Percentiles rank a stretch among this genome's conserved stretches.
Conservation (phyloP, 2,888 invertebrate species). For the Drosophila mettleri region DNA sequence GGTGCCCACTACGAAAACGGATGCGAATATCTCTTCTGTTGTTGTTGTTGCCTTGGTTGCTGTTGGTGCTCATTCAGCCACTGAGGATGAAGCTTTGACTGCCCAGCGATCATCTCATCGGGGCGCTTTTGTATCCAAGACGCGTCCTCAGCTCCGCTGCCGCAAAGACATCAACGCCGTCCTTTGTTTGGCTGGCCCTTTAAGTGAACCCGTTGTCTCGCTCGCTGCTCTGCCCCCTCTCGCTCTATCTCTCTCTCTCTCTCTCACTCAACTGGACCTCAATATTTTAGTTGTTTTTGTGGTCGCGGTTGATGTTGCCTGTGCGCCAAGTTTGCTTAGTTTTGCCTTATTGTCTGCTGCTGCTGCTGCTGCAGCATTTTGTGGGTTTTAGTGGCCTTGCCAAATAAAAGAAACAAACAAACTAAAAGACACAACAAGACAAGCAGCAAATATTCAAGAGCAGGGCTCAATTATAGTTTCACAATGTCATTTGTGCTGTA, state of each 20-base stretch:
- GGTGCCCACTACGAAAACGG: slow-evolving; percentile 70
- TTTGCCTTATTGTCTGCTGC: slow-evolving; percentile 63
- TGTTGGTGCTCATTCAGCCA: slow-evolving; percentile 43
- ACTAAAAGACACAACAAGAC: slow-evolving; percentile 1
- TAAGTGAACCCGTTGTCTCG: slow-evolving; percentile 32
- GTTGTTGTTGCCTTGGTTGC: slow-evolving; percentile 24
- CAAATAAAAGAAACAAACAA: slow-evolving; percentile 21
- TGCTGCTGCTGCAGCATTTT: slow-evolving; percentile 38
- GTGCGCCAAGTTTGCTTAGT: slow-evolving; percentile 73
- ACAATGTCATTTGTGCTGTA: slow-evolving; percentile 13
- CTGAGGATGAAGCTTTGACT: slow-evolving; percentile 52
- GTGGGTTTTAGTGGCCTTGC: slow-evolving; percentile 62
- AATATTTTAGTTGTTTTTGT: slow-evolving; percentile 3
- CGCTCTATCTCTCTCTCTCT: background rate
- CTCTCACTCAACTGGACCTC: too few relatives aligned
- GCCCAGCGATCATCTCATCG: slow-evolving; percentile 72
- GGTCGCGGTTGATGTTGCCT: slow-evolving; percentile 16
- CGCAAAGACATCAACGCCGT: slow-evolving; percentile 75
- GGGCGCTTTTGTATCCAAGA: slow-evolving; percentile 70
- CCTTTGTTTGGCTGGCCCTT: slow-evolving; percentile 75
- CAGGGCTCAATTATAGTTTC: slow-evolving; percentile 34
- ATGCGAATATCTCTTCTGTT: slow-evolving; percentile 55
- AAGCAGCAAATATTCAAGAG: slow-evolving; percentile 12
- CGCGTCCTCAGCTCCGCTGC: slow-evolving; percentile 37
- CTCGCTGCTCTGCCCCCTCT: background rate